Evolutionary conservation across 2,797 vertebrate genomes (phyloP).

Genomic region (Botia kubotai): DNA sequence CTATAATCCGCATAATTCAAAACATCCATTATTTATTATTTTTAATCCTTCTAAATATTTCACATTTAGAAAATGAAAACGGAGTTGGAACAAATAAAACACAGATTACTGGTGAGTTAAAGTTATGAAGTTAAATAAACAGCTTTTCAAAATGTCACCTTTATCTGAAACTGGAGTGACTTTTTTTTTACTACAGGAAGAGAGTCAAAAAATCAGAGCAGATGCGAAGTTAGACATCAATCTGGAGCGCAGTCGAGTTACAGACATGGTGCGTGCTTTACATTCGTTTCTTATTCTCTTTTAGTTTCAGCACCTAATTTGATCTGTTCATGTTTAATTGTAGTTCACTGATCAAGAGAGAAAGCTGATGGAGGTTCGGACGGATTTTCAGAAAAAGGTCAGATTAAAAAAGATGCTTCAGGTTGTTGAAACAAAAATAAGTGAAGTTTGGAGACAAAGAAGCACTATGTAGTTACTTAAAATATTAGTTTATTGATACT

Average conservation of each 20-base stretch:
- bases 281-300: no score
- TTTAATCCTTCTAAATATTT: no score
- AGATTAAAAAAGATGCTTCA: conserved; percentile 33
- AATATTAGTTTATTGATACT: not conserved
- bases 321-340: no score
- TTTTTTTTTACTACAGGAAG: conserved; percentile 78
- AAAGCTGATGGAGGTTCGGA: conserved; percentile 90
- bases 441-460: not conserved
- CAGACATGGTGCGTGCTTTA: conserved; percentile 76
- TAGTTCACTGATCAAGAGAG: conserved; percentile 96
- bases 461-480: not conserved
- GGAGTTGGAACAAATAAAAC: conserved; percentile 89
- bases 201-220: conserved; percentile 84
- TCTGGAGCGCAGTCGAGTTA: conserved; percentile 90
- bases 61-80: conserved; percentile 90
- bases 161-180: not conserved
- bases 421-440: not conserved
- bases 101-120: conserved; percentile 84
- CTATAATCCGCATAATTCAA: not conserved
- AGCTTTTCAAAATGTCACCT: not conserved
- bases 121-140: not conserved
- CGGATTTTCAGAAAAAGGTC: conserved; percentile 91
- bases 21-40: not conserved
- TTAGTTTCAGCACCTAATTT: no score
- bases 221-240: conserved; percentile 95